These are phyloP conservation scores for Scomber japonicus DNA, from an alignment of 2,113 vertebrate genomes.

Conservation along the genomic window DNA sequence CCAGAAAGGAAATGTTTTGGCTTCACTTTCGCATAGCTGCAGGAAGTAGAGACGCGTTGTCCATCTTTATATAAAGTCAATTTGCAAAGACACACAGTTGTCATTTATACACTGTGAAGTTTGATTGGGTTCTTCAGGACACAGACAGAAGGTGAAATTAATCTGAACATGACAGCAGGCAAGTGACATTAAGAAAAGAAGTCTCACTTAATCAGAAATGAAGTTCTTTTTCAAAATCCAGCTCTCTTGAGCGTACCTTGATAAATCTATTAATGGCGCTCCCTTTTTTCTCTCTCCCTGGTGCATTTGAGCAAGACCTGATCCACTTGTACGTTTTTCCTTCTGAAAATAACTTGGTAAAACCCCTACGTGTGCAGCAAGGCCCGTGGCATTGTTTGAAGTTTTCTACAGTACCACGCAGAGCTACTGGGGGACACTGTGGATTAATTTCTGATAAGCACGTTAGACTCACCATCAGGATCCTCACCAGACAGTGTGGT, in stretches of 20 bases:
- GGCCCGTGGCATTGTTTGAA: constrained; percentile 9
- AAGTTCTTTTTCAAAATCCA: constrained; percentile 14
- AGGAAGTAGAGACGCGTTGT: too few species aligned
- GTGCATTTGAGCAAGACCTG: constrained; percentile 38
- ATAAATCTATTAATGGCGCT: constrained; percentile 46
- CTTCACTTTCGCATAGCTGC: too few species aligned
- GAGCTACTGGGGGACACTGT: not conserved
- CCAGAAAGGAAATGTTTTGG: too few species aligned
- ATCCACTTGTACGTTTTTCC: constrained; percentile 28
- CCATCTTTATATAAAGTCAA: too few species aligned
- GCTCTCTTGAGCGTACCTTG: constrained; percentile 16
- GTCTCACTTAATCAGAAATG: constrained; percentile 22
- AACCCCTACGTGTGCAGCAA: not conserved
- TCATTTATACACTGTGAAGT: not conserved
- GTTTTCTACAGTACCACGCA: not conserved
- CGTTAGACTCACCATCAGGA: constrained; percentile 21
- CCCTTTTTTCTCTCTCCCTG: constrained; percentile 33
- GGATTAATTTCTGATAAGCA: constrained; percentile 47
- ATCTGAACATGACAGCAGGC: constrained; percentile 1
- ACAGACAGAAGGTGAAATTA: not conserved
- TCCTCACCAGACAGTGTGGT: constrained; percentile 7
- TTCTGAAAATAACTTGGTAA: constrained; percentile 37
- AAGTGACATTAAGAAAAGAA: constrained; percentile 12
- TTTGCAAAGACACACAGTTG: too few species aligned
- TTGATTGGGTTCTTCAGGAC: constrained; percentile 1